Base-by-base conservation (phyloP, 2,113 vertebrate species). In the Passer montanus region DNA sequence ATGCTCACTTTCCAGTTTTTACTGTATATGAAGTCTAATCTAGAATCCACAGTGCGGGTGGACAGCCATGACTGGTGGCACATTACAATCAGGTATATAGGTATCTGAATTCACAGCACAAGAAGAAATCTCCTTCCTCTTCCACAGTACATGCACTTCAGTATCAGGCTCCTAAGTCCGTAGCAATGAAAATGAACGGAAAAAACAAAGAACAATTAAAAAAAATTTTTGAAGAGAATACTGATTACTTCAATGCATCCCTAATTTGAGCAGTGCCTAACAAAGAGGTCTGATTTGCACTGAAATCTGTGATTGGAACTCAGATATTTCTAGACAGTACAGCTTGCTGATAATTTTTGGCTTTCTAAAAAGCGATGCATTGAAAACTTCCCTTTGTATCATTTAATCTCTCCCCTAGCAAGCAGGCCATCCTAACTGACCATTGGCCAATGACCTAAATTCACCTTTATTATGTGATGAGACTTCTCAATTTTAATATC, bases 211-310 rank as follows among this genome's bases (percentile, higher is more conserved):
- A 93, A 86, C 26, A 60, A 89, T 89, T 87, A 39, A 11, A 33
- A 31, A 37, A 8, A 67, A 55, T 28, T 10, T 37, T 64, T 79
- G 20, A 88, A 69, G 49, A 92, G 97, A 87, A 94, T 87, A 89
- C 91, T 89, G 75, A 93, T 96, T 90, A 63, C 46, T 95, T 96
- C 93, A 95, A 81, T 94, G 41, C 64, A 88, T 95, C 53, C 15
- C 56, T 96, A 96, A 95, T 96, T 95, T 92, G 49, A 94, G 52
- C 75, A 78, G 28, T 67, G 79, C 50, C 60, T 87, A 73, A 97
- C 92, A 97, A 96, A 90, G 91, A 93, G 35, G 37, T 91, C 85
- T 97, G 94, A 96, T 96, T 97, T 93, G 35, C 91, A 66, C 44
- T 83, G 79, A 90, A 94, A 81, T 91, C 55, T 84, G 26, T 94